Evolutionary conservation across 2,797 vertebrate species (phyloP).

Genomic region (Aldrovandia affinis): DNA sequence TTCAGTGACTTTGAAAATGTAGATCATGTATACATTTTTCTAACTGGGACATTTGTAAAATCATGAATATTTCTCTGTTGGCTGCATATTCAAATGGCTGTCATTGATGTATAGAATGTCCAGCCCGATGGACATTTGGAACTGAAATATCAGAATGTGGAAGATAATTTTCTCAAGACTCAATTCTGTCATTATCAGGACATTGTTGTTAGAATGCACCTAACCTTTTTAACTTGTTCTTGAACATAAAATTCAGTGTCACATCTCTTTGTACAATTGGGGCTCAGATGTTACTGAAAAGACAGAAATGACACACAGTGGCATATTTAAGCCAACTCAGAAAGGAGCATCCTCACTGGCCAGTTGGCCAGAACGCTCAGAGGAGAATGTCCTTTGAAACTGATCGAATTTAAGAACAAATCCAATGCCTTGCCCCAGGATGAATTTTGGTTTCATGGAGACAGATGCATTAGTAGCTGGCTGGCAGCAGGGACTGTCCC

Average conservation of each 20-base stretch:
- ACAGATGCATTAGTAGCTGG: not conserved
- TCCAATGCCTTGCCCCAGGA: not conserved
- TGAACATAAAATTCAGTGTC: not conserved
- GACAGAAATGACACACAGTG: not conserved
- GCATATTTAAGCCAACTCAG: not conserved
- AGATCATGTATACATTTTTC: not conserved
- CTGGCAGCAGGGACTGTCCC: not conserved
- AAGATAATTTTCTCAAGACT: not conserved
- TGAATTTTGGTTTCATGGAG: not conserved
- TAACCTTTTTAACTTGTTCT: not conserved
- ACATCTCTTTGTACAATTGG: not conserved
- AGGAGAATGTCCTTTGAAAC: not conserved
- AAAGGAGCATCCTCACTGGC: not conserved
- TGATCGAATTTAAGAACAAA: not conserved
- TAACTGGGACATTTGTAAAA: not conserved
- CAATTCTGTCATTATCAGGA: not conserved
- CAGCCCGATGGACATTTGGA: not conserved
- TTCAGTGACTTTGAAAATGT: not conserved
- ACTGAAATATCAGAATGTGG: not conserved
- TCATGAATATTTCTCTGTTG: conserved; percentile 2
- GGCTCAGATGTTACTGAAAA: not conserved
- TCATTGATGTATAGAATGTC: not conserved
- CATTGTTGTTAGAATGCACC: not conserved
- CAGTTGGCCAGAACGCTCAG: not conserved
- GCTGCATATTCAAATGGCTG: not conserved